Base-by-base conservation (phyloP, 2,888 invertebrate species). In the Syrphus vitripennis region DNA sequence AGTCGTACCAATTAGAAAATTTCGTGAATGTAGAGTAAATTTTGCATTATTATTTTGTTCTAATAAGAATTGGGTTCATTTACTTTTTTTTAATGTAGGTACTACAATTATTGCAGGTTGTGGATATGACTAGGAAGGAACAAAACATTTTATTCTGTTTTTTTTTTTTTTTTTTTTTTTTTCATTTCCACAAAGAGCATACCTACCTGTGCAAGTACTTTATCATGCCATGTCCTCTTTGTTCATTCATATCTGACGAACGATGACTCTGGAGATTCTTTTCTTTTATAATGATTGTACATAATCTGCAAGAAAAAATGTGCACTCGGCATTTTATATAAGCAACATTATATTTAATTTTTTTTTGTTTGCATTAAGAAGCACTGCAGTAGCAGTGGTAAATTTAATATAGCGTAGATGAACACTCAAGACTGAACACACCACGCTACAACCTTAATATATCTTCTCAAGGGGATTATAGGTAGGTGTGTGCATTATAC, bases 221-320 rank as follows among this genome's bases (percentile, higher is more conserved):
- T n/a, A 67, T 21, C 34, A 34, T n/a, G 9, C 10, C 21, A 70
- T 71, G 75, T 84, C 76, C 71, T 80, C 57, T 59, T 59, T 34
- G 45, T 57, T 70, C 40, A 67, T 55, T 63, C 55, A 63, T 19
- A 40, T 71, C 45, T 45, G 40, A 29, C 42, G 42, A 55, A 42
- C 45, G 26, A 42, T 48, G 72, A 45, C 53, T 83, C 48, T 40
- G 34, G 65, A 67, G 42, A 65, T 71, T 75, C 59, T 26, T 65
- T 71, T 67, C 10, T 65, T 29, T 65, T n/a, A 40, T 40, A 40
- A 40, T 70, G 61, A 70, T 69, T 34, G 6, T 40, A 48, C n/a
- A n/a, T n/a, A n/a, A n/a, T 71, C 21, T 67, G 37, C 37, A 29
- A 29, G 7, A 50, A 63, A 26, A 42, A 10, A 31, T 29, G 12